Conservation (phyloP, 2,797 vertebrate genomes). For the Enteromius unitaeniatus region DNA sequence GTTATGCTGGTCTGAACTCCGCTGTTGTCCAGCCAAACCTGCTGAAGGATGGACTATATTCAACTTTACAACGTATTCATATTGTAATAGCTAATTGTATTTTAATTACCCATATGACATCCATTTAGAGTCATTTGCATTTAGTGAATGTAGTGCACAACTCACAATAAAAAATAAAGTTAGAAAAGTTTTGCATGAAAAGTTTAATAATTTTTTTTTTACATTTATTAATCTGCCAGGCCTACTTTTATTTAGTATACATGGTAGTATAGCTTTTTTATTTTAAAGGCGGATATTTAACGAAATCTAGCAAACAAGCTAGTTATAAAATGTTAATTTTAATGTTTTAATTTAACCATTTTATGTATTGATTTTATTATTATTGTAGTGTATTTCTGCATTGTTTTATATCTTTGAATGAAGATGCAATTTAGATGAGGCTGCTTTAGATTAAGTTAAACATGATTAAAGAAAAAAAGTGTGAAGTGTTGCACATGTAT, state of each 20-base stretch:
- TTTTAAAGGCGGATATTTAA: neutral
- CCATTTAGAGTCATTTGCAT: neutral
- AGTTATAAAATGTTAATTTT: neutral
- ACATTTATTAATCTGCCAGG: neutral
- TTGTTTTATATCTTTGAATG: neutral
- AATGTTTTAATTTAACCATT: neutral
- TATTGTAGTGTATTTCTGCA: neutral
- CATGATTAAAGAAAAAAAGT: neutral
- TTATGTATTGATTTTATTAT: neutral
- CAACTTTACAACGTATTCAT: neutral
- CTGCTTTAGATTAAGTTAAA: neutral
- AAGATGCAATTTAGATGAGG: neutral
- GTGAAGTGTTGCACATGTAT: neutral
- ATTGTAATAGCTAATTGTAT: neutral
- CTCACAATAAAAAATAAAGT: neutral
- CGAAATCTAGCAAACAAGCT: neutral
- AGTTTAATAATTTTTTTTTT: neutral
- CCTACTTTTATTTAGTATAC: neutral
- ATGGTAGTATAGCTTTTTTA: neutral
- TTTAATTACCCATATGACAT: neutral
- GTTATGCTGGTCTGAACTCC: no score
- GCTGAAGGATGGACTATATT: neutral
- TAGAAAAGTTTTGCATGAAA: no score
- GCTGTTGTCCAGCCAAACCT: neutral
- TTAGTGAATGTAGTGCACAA: neutral